A percentile compares a stretch with the other conserved stretches of the same genome.
Conservation (phyloP, 2,113 vertebrate genomes). For the Upupa epops region DNA sequence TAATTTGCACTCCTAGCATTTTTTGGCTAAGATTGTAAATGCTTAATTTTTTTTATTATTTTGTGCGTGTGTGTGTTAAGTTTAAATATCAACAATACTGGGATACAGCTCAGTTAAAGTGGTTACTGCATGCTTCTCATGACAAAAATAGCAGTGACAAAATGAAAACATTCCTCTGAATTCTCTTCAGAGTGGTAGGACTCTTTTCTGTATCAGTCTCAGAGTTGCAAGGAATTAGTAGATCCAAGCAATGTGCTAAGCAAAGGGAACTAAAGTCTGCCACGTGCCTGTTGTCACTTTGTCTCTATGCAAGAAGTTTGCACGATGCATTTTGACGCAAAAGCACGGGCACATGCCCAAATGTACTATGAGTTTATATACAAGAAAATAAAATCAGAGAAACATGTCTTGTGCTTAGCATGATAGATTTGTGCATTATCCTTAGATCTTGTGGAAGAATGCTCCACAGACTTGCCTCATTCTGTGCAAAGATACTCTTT, state of each 20-base stretch:
- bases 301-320: background rate
- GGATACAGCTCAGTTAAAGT: background rate
- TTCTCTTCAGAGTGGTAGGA: background rate
- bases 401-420: background rate
- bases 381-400: background rate
- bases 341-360: accelerated
- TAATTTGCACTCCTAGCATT: background rate
- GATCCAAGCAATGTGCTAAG: background rate
- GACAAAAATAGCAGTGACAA: background rate
- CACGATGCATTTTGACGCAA: background rate
- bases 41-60: no score
- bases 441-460: background rate
- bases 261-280: accelerated
- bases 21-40: background rate
- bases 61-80: background rate
- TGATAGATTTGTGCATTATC: background rate
- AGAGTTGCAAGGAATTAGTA: background rate
- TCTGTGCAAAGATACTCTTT: background rate
- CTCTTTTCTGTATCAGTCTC: background rate
- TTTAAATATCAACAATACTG: background rate
- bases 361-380: background rate
- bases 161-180: background rate
- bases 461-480: background rate
- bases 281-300: background rate
- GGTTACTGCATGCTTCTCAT: background rate